Evolutionary conservation across 2,113 vertebrate species (phyloP), one percentile per base, ranked within the genome.

Genomic region (Hypocryptadius cinnamomeus): DNA sequence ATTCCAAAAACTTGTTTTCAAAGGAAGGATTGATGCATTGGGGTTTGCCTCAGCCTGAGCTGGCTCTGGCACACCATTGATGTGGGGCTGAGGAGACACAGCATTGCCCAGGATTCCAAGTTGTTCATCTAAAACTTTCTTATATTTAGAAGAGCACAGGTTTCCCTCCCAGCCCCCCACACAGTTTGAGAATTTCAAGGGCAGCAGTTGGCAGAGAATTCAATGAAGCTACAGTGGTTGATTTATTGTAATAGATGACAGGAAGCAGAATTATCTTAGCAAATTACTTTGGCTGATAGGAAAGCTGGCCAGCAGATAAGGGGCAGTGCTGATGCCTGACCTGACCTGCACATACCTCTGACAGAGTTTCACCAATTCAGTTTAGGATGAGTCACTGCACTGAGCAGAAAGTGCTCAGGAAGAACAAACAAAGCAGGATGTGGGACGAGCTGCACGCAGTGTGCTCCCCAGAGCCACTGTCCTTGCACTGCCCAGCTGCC

Each of bases 181-280:
- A 39, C 16, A 45, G 53, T 76, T 53, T 61, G 70, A 89, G 70
- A 85, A 72, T 88, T 83, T 93, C 92, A 95, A 95, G 84, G 86
- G 45, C 84, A 89, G 74, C 50, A 77, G 66, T 65, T 94, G 91
- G 74, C 78, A 92, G 63, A 84, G 77, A 57, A 63, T 72, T 94
- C 89, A 93, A 31, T 66, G 74, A 91, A 93, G 86, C 53, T 79
- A 17, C 61, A 63, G 63, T 23, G 73, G 60, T 56, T 95, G 84
- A 95, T 95, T 95, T 93, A 94, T 92, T 89, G 74, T 85, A 95
- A 85, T 87, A 90, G 92, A 89, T 83, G 79, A 24, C 89, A 93
- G 92, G 90, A 93, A 96, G 79, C 74, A 87, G 90, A 92, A 92
- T 91, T 94, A 92, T 88, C 85, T 93, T 68, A 93, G 86, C 77